phyloP scores from a whole-genome alignment of 2,888 invertebrate genomes.

The Eurytoma californica region DNA sequence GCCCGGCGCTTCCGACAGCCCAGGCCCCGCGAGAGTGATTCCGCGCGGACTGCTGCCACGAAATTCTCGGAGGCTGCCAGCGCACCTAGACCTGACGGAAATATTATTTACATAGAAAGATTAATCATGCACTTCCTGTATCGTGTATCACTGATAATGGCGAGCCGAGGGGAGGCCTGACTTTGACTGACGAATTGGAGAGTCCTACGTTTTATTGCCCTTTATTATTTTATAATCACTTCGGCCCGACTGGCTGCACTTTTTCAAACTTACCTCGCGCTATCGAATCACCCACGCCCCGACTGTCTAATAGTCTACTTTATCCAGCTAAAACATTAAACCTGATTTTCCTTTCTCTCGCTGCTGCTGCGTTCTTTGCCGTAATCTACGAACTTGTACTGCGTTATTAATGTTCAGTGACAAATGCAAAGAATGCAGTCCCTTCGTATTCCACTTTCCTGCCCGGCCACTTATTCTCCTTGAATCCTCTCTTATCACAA shows the following conservation, averaged over 20 bases:
- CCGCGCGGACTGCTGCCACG: neutral
- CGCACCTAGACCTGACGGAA: constrained; percentile 5
- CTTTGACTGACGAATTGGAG: constrained; percentile 4
- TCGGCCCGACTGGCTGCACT: constrained; percentile 22
- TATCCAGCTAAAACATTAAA: constrained; percentile 51
- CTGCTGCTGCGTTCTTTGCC: constrained; percentile 6
- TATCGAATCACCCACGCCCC: constrained; percentile 54
- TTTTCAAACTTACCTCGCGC: constrained; percentile 9
- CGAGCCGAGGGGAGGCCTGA: neutral
- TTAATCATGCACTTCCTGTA: constrained; percentile 45
- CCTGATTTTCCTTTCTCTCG: constrained; percentile 42
- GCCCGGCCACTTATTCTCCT: constrained; percentile 6
- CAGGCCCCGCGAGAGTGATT: constrained; percentile 26
- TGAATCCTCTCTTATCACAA: constrained; percentile 33
- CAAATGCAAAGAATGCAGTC: constrained; percentile 44
- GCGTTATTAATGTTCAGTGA: constrained; percentile 49
- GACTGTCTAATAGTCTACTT: constrained; percentile 51
- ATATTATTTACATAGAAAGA: constrained; percentile 44
- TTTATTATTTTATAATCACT: constrained; percentile 21
- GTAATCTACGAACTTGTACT: constrained; percentile 41
- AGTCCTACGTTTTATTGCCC: constrained; percentile 1
- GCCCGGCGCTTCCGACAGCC: constrained; percentile 43
- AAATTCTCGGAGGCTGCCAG: constrained; percentile 30
- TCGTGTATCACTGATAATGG: constrained; percentile 29
- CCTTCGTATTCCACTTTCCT: neutral